Conservation (phyloP, 2,888 invertebrate species). For the Byasa hedistus region DNA sequence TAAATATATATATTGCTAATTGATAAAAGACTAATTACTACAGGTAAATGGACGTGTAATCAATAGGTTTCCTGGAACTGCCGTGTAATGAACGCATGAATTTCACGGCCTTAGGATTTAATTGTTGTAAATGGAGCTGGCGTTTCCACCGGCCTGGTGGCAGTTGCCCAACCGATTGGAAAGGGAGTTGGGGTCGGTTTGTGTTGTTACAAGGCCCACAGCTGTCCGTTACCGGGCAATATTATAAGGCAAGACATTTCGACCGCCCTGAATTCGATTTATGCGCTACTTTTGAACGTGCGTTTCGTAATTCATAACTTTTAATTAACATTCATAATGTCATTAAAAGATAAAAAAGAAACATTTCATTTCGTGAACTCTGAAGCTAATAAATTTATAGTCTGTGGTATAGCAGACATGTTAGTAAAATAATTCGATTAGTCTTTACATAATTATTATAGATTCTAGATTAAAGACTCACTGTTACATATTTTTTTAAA, state of each 20-base stretch:
- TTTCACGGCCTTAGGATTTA: constrained; percentile 35
- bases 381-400: too few species aligned
- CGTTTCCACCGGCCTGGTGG: constrained; percentile 35
- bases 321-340: constrained; percentile 14
- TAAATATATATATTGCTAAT: not conserved
- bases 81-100: constrained; percentile 10
- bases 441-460: too few species aligned
- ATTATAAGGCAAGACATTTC: constrained; percentile 46
- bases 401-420: too few species aligned
- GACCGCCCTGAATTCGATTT: constrained; percentile 27
- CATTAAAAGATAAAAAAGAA: constrained; percentile 7
- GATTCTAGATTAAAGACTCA: too few species aligned
- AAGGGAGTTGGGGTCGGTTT: constrained; percentile 67
- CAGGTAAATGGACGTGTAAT: too few species aligned
- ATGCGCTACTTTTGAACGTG: constrained; percentile 13
- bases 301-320: constrained; percentile 18
- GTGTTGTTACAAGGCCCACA: constrained; percentile 61
- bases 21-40: not conserved
- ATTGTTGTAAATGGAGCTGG: constrained; percentile 52
- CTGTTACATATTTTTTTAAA: too few species aligned
- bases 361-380: not conserved
- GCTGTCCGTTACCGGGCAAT: constrained; percentile 43
- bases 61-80: constrained; percentile 7
- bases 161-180: constrained; percentile 55
- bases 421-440: too few species aligned